Evolutionary conservation across 2,113 vertebrate species (phyloP), one percentile per base, ranked within the genome.

Genomic region (Planiliza haematocheilus): DNA sequence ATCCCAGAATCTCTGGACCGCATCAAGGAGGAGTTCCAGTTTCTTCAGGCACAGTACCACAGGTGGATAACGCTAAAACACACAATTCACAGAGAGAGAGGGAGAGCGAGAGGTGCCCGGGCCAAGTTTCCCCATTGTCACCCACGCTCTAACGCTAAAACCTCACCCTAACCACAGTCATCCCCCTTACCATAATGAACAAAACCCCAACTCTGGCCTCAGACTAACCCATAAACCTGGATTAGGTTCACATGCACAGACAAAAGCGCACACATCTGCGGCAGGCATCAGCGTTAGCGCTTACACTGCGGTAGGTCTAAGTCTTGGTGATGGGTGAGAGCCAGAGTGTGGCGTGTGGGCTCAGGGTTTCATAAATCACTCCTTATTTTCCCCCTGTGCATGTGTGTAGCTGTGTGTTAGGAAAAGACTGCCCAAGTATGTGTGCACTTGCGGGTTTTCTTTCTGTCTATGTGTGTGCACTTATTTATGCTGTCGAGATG

Each of bases 1-100:
- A 98, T 98, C 93, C 97, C 96, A 69, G 96, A 98, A 86, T 97
- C 96, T 86, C 95, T 96, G 91, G 97, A 97, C 93, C 95, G 96
- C 92, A 98, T 98, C 94, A 98, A 98, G 94, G 96, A 97, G 91
- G 96, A 98, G 94, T 98, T 98, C 93, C 96, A 98, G 93, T 98
- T 97, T 91, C 95, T 97, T 77, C 96, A 98, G 92, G 97, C 97
- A 73, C 97, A 98, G 80, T 97, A 98, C 91, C 96, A 98, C 96
- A 98, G 96, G 97, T 98, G 95, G 94, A 88, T 84, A 77, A 85
- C 8, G 77, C 73, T 3, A 30, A 85, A 68, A 76, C 53, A 17
- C 65, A 46, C 50, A 24, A 45, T 85, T 68, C 70, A 73, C 61
- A 51, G 7, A 13, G 49, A 57, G 37, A 20, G 7, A 5, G 24